phyloP scores from a whole-genome alignment of 2,797 vertebrate genomes.

The Rhynchonycteris naso region DNA sequence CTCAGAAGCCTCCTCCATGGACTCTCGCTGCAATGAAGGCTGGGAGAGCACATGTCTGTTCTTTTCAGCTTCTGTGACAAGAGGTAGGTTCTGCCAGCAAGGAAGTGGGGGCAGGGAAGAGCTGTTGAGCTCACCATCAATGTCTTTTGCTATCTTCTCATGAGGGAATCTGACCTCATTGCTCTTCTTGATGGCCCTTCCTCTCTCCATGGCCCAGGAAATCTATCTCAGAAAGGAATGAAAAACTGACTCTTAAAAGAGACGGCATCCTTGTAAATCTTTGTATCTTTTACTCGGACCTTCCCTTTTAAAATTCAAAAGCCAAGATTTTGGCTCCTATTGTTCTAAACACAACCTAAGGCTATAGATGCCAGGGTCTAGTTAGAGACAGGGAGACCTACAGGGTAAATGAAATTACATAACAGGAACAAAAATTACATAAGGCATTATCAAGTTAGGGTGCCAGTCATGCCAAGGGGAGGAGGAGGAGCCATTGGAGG shows the following conservation, averaged over 20 bases:
- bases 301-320: slow-evolving; percentile 29
- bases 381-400: not conserved
- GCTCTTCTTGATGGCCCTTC: not conserved
- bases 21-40: not conserved
- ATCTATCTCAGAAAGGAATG: not conserved
- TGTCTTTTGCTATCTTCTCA: not conserved
- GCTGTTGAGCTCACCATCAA: not conserved
- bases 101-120: not conserved
- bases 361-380: not conserved
- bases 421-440: not conserved
- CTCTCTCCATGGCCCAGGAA: not conserved
- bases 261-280: not conserved
- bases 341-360: not conserved
- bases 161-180: not conserved
- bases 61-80: not conserved
- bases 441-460: not conserved
- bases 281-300: not conserved
- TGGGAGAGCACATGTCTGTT: not conserved
- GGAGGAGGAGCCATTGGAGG: not conserved
- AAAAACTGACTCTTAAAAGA: slow-evolving; percentile 3
- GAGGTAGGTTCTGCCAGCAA: not conserved
- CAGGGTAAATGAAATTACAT: not conserved
- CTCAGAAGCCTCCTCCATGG: not conserved
- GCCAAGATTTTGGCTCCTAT: not conserved
- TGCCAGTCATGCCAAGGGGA: not conserved